A percentile compares a stretch with the other conserved stretches of the same genome.
Evolutionary conservation across 2,113 vertebrate genomes (phyloP).

Genomic region (Rallus limicola): DNA sequence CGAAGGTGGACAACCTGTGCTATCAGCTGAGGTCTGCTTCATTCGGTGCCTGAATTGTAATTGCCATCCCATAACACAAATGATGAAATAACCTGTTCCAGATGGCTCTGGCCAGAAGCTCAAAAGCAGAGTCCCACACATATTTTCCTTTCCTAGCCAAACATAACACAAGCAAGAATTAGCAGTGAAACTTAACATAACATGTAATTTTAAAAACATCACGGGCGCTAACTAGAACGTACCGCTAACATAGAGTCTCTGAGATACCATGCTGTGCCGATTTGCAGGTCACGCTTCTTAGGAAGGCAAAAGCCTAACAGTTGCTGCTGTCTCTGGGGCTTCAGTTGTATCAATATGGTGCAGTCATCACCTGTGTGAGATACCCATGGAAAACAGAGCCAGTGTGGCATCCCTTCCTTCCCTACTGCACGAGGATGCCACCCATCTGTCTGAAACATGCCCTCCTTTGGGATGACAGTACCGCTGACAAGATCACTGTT

Average conservation of each 20-base stretch:
- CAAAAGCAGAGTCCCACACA: background rate
- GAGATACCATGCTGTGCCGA: background rate
- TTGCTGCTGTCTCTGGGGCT: background rate
- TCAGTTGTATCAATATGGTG: background rate
- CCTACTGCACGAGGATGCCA: background rate
- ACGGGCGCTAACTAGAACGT: background rate
- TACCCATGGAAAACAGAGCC: background rate
- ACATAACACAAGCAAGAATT: slow-evolving; percentile 14
- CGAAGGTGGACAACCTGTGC: background rate
- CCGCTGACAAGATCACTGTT: accelerated
- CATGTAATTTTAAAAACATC: background rate
- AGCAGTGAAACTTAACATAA: slow-evolving; percentile 3
- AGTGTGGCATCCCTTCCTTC: background rate
- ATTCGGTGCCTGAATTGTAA: background rate
- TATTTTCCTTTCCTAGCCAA: slow-evolving; percentile 35
- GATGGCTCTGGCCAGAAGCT: slow-evolving; percentile 1
- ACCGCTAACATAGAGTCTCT: background rate
- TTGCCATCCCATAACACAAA: background rate
- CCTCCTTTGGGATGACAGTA: background rate
- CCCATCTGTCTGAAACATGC: background rate
- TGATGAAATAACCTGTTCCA: slow-evolving; percentile 39
- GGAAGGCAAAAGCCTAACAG: background rate
- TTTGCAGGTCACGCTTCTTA: background rate
- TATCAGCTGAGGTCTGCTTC: background rate
- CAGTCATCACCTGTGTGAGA: background rate